These are phyloP conservation scores for Eupithecia inturbata DNA, from an alignment of 2,888 invertebrate genomes.

Conservation along the genomic window DNA sequence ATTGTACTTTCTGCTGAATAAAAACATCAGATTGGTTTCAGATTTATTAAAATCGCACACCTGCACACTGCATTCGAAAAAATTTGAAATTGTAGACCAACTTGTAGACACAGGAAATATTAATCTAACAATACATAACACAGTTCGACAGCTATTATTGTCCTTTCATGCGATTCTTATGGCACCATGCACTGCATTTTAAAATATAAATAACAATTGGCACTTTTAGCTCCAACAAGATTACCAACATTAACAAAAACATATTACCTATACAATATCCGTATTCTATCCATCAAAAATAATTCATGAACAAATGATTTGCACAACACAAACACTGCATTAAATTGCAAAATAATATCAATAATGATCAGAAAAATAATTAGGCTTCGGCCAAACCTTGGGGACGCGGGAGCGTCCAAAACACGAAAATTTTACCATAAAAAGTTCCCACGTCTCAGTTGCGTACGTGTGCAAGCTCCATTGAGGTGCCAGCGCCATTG, in stretches of 20 bases:
- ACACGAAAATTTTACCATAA: no score
- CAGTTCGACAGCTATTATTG: conserved; percentile 35
- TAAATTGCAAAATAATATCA: conserved; percentile 10
- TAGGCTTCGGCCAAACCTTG: not conserved
- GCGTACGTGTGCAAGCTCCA: no score
- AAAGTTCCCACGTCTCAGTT: no score
- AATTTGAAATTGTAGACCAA: conserved; percentile 47
- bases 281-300: not conserved
- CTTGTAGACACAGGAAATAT: conserved; percentile 43
- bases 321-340: not conserved
- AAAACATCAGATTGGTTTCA: not conserved
- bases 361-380: not conserved
- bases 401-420: no score
- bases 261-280: not conserved
- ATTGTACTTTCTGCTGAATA: not conserved
- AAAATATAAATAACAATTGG: conserved; percentile 1
- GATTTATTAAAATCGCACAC: conserved; percentile 49
- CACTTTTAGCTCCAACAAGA: not conserved
- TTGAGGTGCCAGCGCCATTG: no score
- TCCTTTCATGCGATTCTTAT: conserved; percentile 23
- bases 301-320: conserved; percentile 1
- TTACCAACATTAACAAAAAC: conserved; percentile 3
- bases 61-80: conserved; percentile 37
- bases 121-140: conserved; percentile 18
- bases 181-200: conserved; percentile 25